phyloP scores from a whole-genome alignment of 2,888 invertebrate genomes.

The Petrolisthes cinctipes region DNA sequence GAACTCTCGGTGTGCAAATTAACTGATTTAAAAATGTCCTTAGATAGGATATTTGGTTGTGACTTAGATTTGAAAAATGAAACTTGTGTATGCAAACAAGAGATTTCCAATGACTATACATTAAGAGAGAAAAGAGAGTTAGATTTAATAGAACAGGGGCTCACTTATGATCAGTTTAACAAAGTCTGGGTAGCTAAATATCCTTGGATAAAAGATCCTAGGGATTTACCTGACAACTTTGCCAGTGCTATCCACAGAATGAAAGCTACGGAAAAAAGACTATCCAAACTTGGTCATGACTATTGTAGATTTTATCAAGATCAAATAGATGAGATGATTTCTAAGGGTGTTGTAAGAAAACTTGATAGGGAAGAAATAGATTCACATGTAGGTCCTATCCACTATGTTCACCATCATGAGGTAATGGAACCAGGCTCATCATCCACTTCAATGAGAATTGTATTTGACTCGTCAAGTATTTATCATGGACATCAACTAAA shows the following conservation, averaged over 20 bases:
- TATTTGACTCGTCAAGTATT: constrained; percentile 21
- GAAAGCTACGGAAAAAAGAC: constrained; percentile 32
- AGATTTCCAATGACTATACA: constrained; percentile 23
- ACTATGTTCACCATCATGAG: constrained; percentile 38
- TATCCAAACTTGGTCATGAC: constrained; percentile 18
- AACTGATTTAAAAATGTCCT: constrained; percentile 26
- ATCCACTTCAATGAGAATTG: constrained; percentile 20
- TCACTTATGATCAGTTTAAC: constrained; percentile 21
- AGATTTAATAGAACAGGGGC: constrained; percentile 26
- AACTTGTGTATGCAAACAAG: constrained; percentile 24
- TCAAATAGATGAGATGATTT: constrained; percentile 29
- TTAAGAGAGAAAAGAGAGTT: constrained; percentile 28
- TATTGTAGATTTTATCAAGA: constrained; percentile 20
- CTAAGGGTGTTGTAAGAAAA: constrained; percentile 17
- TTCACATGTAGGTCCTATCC: constrained; percentile 11
- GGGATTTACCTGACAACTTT: constrained; percentile 18
- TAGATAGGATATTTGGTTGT: constrained; percentile 20
- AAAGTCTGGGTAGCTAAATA: constrained; percentile 15
- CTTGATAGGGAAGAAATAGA: constrained; percentile 13
- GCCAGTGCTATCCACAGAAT: constrained; percentile 16
- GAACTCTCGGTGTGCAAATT: background rate
- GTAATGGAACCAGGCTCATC: constrained; percentile 25
- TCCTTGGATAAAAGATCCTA: constrained; percentile 24
- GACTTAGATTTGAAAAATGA: constrained; percentile 8
- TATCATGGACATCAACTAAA: constrained; percentile 18